Percentiles rank a stretch among this genome's conserved stretches.
Conservation (phyloP, 2,797 vertebrate species). For the Sciurus vulgaris region DNA sequence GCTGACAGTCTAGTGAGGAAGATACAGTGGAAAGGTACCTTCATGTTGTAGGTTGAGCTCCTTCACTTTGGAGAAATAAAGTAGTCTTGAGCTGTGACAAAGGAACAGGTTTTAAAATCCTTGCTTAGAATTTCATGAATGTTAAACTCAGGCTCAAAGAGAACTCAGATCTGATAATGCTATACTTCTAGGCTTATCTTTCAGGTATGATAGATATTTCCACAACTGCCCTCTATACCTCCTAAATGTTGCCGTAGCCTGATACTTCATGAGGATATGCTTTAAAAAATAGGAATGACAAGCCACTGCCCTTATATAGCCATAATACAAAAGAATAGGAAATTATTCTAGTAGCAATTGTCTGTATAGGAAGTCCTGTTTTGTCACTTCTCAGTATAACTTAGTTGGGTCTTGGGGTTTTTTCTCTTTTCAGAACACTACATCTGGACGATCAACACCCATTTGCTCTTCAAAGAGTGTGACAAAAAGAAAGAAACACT, state of each 20-base stretch:
- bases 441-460: constrained; percentile 84
- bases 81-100: constrained; percentile 11
- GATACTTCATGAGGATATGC: neutral
- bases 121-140: constrained; percentile 47
- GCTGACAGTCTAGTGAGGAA: neutral
- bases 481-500: constrained; percentile 91
- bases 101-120: neutral
- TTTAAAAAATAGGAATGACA: constrained; percentile 7
- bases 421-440: constrained; percentile 85
- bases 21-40: neutral
- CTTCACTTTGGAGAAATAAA: constrained; percentile 28
- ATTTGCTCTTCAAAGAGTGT: constrained; percentile 88
- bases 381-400: constrained; percentile 2
- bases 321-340: neutral
- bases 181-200: constrained; percentile 7
- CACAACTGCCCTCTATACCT: neutral
- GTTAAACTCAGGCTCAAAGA: constrained; percentile 8
- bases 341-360: neutral
- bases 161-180: neutral
- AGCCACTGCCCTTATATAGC: neutral
- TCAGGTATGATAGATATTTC: neutral
- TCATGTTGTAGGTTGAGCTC: neutral
- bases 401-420: constrained; percentile 61
- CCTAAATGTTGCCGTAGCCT: constrained; percentile 3
- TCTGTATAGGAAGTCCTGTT: neutral